These are phyloP conservation scores for Prosopocoilus inquinatus DNA, from an alignment of 2,888 invertebrate species.

Conservation along the genomic window DNA sequence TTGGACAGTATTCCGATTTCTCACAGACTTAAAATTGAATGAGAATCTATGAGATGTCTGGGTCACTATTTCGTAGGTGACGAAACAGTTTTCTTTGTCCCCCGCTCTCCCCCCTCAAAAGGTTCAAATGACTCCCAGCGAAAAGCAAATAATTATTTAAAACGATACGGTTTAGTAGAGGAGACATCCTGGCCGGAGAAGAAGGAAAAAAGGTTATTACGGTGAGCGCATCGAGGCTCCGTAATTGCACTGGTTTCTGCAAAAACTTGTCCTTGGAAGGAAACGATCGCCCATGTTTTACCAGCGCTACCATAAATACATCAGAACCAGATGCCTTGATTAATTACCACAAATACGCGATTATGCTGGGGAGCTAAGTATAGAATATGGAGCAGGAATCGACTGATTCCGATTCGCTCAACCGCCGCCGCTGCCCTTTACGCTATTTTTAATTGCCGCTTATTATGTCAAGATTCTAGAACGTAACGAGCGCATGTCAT, in stretches of 20 bases:
- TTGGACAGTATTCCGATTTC: too few relatives aligned
- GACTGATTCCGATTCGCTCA: too few relatives aligned
- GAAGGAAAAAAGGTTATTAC: constrained; percentile 12
- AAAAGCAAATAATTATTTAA: background rate
- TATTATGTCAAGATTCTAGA: too few relatives aligned
- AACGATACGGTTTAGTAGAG: constrained; percentile 3
- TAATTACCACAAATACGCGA: constrained; percentile 3
- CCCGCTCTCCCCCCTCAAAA: background rate
- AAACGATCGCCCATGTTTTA: constrained; percentile 20
- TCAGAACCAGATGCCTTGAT: constrained; percentile 4
- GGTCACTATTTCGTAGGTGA: too few relatives aligned
- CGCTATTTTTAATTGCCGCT: too few relatives aligned
- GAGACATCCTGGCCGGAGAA: constrained; percentile 20
- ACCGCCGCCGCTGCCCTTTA: too few relatives aligned
- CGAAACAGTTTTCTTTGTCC: too few relatives aligned
- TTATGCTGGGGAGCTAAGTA: background rate
- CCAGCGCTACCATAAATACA: constrained; percentile 8
- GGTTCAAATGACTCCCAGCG: too few relatives aligned
- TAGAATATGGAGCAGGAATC: too few relatives aligned
- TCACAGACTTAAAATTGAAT: too few relatives aligned
- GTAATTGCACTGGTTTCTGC: constrained; percentile 22
- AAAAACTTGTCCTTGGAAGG: constrained; percentile 29
- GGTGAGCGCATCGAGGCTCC: constrained; percentile 5
- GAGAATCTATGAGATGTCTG: too few relatives aligned
- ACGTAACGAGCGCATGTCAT: too few relatives aligned